Evolutionary conservation across 2,888 invertebrate species (phyloP).

Genomic region (Coecobrya sp.): DNA sequence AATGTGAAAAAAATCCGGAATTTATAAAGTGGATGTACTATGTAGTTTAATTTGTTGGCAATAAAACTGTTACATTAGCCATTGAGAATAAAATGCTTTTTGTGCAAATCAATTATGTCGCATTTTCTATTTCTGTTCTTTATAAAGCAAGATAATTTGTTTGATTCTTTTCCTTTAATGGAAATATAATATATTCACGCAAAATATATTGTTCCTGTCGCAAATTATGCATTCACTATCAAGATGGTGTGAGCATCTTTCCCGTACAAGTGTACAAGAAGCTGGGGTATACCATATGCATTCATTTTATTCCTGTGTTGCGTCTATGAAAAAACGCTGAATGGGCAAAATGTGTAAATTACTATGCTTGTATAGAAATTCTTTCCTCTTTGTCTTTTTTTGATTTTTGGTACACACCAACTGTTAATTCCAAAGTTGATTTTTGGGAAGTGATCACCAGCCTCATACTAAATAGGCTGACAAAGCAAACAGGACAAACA

Average conservation of each 20-base stretch:
- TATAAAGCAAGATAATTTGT: not conserved
- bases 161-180: not conserved
- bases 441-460: constrained; percentile 44
- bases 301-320: not conserved
- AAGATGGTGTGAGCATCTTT: not conserved
- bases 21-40: too few species aligned
- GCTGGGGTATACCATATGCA: too few species aligned
- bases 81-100: not conserved
- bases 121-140: not conserved
- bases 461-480: constrained; percentile 51
- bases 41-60: not conserved
- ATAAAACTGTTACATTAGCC: not conserved
- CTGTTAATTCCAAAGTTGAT: not conserved
- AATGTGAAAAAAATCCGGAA: not conserved
- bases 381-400: not conserved
- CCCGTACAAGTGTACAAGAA: not conserved
- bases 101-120: not conserved
- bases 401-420: not conserved
- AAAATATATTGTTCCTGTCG: not conserved
- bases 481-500: constrained; percentile 52
- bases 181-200: not conserved
- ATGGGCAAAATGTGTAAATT: not conserved
- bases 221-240: constrained; percentile 15
- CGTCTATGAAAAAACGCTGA: not conserved
- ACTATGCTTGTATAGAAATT: not conserved